A percentile compares a stretch with the other conserved stretches of the same genome.
phyloP scores from a whole-genome alignment of 2,797 vertebrate genomes.

The Huso huso region DNA sequence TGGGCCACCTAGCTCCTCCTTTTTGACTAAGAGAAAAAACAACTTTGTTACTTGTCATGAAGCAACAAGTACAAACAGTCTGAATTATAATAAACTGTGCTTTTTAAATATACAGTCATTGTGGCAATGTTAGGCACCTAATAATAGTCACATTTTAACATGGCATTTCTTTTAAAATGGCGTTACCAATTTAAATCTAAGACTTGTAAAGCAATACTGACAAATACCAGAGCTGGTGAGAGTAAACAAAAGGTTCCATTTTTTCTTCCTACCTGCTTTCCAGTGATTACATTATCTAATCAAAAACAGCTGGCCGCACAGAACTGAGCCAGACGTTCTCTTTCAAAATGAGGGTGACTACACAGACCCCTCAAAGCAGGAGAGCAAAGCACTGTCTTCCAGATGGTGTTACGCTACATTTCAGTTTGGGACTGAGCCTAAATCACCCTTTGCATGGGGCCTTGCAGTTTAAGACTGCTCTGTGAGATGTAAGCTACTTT shows the following conservation, averaged over 20 bases:
- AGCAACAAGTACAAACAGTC: too few relatives aligned
- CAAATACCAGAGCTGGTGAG: background rate
- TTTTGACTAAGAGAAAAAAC: too few relatives aligned
- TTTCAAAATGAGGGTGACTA: slow-evolving; percentile 17
- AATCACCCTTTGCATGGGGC: background rate
- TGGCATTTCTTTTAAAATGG: background rate
- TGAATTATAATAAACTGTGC: too few relatives aligned
- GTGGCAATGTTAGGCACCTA: too few relatives aligned
- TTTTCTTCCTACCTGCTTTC: slow-evolving; percentile 18
- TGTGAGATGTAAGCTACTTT: background rate
- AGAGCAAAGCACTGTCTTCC: slow-evolving; percentile 10
- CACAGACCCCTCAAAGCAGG: slow-evolving; percentile 18
- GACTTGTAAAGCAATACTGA: background rate
- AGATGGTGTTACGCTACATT: slow-evolving; percentile 12
- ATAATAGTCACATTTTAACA: too few relatives aligned
- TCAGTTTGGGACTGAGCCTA: slow-evolving; percentile 8
- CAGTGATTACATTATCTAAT: slow-evolving; percentile 18
- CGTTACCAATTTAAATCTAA: background rate
- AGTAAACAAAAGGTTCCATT: slow-evolving; percentile 5
- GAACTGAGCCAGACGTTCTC: slow-evolving; percentile 6
- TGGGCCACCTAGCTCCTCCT: too few relatives aligned
- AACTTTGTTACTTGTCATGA: too few relatives aligned
- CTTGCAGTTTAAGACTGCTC: background rate
- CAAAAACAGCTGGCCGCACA: slow-evolving; percentile 25
- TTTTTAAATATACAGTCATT: too few relatives aligned